phyloP scores from a whole-genome alignment of 2,888 invertebrate species.

The Nematopogon swammerdamellus region DNA sequence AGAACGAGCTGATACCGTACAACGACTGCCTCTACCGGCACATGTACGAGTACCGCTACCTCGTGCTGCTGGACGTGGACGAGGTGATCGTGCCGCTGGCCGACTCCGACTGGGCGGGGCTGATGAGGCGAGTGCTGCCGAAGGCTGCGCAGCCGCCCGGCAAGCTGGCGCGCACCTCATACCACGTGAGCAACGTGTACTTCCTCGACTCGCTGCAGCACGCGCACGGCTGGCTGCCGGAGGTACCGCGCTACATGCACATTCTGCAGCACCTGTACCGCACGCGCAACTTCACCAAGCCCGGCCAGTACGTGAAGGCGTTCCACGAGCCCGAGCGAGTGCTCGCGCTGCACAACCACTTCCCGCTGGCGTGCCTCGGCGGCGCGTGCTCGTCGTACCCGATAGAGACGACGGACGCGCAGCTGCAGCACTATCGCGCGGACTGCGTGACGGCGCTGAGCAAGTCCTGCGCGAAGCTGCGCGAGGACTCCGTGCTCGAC shows the following conservation, averaged over 20 bases:
- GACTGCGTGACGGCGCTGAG: conserved; percentile 87
- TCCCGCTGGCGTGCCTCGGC: conserved; percentile 84
- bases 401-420: conserved; percentile 77
- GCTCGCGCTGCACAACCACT: conserved; percentile 88
- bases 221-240: conserved; percentile 75
- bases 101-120: conserved; percentile 68
- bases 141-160: conserved; percentile 56
- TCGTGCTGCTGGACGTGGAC: conserved; percentile 90
- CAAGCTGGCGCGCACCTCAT: conserved; percentile 65
- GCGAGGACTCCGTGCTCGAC: conserved; percentile 79
- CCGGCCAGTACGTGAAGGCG: conserved; percentile 90
- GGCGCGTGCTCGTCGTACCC: conserved; percentile 82
- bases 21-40: conserved; percentile 95
- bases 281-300: conserved; percentile 88
- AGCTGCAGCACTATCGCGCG: conserved; percentile 90
- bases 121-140: conserved; percentile 70
- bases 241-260: conserved; percentile 84
- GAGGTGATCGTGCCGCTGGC: conserved; percentile 91
- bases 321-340: conserved; percentile 91
- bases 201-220: conserved; percentile 86
- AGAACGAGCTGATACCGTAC: conserved; percentile 94
- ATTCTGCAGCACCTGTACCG: conserved; percentile 92
- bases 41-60: conserved; percentile 84
- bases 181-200: conserved; percentile 89
- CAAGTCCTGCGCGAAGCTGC: conserved; percentile 79